Evolutionary conservation across 2,113 vertebrate genomes (phyloP).

Genomic region (Tauraco erythrolophus): DNA sequence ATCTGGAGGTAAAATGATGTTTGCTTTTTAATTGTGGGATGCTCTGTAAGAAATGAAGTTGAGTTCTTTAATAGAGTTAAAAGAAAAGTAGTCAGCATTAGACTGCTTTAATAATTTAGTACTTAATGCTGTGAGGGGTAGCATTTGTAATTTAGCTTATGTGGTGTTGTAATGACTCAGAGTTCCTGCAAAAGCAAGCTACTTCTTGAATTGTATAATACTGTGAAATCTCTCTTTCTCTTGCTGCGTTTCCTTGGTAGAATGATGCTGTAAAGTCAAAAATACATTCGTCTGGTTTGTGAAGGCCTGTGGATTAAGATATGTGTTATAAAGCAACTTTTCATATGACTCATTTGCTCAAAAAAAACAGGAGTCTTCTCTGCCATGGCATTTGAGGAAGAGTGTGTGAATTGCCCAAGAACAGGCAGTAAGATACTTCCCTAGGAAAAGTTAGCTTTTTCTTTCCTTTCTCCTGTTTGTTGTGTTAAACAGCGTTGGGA

Average conservation of each 20-base stretch:
- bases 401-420: neutral
- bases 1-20: neutral
- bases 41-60: neutral
- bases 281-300: neutral
- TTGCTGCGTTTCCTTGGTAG: neutral
- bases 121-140: neutral
- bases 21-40: neutral
- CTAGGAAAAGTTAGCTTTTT: neutral
- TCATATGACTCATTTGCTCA: accelerated
- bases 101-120: neutral
- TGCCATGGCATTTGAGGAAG: neutral
- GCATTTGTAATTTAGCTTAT: neutral
- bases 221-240: neutral
- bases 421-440: neutral
- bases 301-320: neutral
- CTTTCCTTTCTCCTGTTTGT: neutral
- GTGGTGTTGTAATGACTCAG: neutral
- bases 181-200: neutral
- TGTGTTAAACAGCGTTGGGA: neutral
- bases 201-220: neutral
- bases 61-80: neutral
- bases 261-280: neutral
- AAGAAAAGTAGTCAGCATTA: neutral
- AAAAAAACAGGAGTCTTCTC: neutral
- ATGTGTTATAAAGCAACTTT: neutral